Conservation (phyloP, 1,140 invertebrate species). For the Platyura marginata region DNA sequence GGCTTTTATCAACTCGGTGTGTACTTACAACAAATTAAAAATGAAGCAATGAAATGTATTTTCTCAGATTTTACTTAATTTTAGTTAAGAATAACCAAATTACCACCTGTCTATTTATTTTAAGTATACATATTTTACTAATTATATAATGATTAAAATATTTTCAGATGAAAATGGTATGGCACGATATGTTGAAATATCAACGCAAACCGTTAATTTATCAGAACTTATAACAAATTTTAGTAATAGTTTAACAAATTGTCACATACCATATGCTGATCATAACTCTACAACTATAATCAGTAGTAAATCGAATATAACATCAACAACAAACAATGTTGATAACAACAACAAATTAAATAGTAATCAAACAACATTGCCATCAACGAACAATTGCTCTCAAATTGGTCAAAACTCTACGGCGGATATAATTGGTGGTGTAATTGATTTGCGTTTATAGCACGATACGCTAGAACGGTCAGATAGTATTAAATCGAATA, state of each 20-base stretch:
- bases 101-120: too few relatives aligned
- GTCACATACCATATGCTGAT: constrained; percentile 21
- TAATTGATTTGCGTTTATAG: constrained; percentile 1
- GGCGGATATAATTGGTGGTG: constrained; percentile 19
- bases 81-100: too few relatives aligned
- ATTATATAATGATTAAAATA: too few relatives aligned
- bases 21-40: too few relatives aligned
- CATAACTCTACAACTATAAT: neutral
- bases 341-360: constrained; percentile 4
- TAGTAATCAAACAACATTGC: constrained; percentile 3
- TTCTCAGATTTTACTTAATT: too few relatives aligned
- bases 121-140: too few relatives aligned
- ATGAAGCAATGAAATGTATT: too few relatives aligned
- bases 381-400: constrained; percentile 1
- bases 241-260: constrained; percentile 10
- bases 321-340: constrained; percentile 5
- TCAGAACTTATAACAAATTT: constrained; percentile 19
- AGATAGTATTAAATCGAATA: neutral
- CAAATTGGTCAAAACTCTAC: constrained; percentile 10
- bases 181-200: constrained; percentile 22
- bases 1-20: too few relatives aligned
- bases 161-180: constrained; percentile 1
- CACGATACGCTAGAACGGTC: neutral
- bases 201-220: constrained; percentile 19
- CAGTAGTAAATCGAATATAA: constrained; percentile 1